These are phyloP conservation scores for Azemiops feae DNA, from an alignment of 2,113 vertebrate species.

Conservation along the genomic window DNA sequence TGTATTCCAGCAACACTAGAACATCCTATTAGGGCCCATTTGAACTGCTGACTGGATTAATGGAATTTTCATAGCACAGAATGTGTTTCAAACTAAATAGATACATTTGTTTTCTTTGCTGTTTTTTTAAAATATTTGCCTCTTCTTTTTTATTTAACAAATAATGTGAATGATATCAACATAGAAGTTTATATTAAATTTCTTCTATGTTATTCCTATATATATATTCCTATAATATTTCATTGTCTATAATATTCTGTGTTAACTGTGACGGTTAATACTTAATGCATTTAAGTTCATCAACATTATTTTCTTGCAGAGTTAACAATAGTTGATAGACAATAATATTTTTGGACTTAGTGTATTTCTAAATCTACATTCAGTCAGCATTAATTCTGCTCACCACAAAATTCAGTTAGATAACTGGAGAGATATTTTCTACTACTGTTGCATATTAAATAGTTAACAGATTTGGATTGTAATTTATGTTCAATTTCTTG, in stretches of 20 bases:
- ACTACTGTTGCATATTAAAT: no score
- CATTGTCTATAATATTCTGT: background rate
- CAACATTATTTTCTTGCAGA: background rate
- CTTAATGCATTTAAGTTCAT: background rate
- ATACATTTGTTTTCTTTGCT: background rate
- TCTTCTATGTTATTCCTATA: no score
- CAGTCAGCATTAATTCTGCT: background rate
- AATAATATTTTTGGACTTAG: no score
- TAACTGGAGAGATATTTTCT: background rate
- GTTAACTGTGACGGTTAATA: constrained; percentile 12
- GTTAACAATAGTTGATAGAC: no score
- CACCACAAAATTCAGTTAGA: background rate
- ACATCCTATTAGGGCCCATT: background rate
- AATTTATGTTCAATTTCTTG: background rate
- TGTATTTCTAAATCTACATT: background rate
- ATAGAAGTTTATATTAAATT: no score
- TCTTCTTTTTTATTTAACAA: background rate
- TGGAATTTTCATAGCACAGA: background rate
- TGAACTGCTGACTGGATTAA: background rate
- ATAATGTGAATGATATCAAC: background rate
- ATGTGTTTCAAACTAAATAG: background rate
- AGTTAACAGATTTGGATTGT: background rate
- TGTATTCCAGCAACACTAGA: no score
- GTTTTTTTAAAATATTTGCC: background rate
- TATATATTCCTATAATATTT: no score